A percentile compares a stretch with the other conserved stretches of the same genome.
Conservation (phyloP, 2,113 vertebrate genomes). For the Xiphophorus maculatus region DNA sequence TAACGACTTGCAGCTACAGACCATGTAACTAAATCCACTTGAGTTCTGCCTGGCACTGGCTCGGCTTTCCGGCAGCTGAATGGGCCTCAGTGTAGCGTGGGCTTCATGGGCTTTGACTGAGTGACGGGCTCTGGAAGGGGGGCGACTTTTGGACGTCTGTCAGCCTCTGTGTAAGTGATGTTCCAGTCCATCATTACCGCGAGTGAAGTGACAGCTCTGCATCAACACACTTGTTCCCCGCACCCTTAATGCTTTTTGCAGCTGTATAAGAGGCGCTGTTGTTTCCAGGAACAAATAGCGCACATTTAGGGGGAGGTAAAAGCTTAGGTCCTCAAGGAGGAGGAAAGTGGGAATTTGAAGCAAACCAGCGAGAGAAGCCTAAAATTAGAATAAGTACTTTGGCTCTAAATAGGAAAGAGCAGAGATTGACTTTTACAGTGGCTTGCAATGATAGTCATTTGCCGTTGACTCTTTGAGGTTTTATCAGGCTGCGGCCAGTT, state of each 20-base stretch:
- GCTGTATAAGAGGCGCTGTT: slow-evolving; percentile 52
- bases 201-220: slow-evolving; percentile 54
- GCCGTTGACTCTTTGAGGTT: background rate
- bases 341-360: slow-evolving; percentile 38
- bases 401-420: slow-evolving; percentile 2
- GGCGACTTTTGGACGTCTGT: slow-evolving; percentile 50
- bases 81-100: slow-evolving; percentile 45
- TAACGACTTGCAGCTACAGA: slow-evolving; percentile 64
- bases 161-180: slow-evolving; percentile 63
- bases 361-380: slow-evolving; percentile 14
- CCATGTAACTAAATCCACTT: slow-evolving; percentile 61
- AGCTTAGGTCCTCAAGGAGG: slow-evolving; percentile 19
- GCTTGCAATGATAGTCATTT: background rate
- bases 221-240: slow-evolving; percentile 37
- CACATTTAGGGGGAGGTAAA: slow-evolving; percentile 34
- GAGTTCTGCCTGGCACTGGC: slow-evolving; percentile 40
- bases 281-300: slow-evolving; percentile 58
- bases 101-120: slow-evolving; percentile 63
- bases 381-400: slow-evolving; percentile 22
- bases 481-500: background rate
- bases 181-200: slow-evolving; percentile 56
- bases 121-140: slow-evolving; percentile 23
- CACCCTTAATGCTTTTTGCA: slow-evolving; percentile 71
- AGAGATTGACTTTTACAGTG: background rate
- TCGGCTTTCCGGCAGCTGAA: slow-evolving; percentile 56